phyloP scores from a whole-genome alignment of 2,888 invertebrate species.

The Drosophila tanythrix region DNA sequence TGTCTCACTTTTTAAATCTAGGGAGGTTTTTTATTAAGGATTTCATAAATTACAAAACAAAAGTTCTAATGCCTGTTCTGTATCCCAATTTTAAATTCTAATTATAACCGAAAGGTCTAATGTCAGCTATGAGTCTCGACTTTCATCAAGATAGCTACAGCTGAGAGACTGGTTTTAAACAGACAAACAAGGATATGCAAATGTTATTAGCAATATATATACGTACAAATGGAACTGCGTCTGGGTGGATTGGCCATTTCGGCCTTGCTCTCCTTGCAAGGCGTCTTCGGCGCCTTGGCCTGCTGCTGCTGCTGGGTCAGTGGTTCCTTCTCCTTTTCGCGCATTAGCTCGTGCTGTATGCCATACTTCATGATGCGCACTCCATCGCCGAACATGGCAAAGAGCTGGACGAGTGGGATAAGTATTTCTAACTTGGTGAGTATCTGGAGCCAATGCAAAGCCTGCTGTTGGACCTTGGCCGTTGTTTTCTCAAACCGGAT shows the following conservation, averaged over 20 bases:
- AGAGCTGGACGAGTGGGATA: conserved; percentile 93
- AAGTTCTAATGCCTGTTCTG: neutral
- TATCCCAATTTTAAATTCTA: neutral
- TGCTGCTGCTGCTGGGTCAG: conserved; percentile 43
- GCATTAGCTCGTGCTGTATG: conserved; percentile 85
- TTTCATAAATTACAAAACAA: neutral
- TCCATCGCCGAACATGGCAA: conserved; percentile 95
- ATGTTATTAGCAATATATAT: neutral
- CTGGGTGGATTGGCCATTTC: conserved; percentile 84
- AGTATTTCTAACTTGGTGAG: conserved; percentile 95
- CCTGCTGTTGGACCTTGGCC: conserved; percentile 94
- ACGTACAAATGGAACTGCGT: conserved; percentile 87
- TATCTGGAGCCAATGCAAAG: conserved; percentile 94
- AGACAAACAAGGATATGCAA: neutral
- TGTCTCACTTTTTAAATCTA: neutral
- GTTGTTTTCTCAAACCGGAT: conserved; percentile 92
- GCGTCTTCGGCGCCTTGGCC: conserved; percentile 77
- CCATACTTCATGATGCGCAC: conserved; percentile 89
- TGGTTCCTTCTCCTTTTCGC: conserved; percentile 82
- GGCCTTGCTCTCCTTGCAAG: conserved; percentile 83
- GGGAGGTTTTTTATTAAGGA: neutral
- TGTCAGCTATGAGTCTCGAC: neutral
- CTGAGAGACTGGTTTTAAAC: neutral
- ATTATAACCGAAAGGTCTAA: neutral
- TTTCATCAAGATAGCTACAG: neutral